These are phyloP conservation scores for Prochilodus magdalenae DNA, from an alignment of 2,113 vertebrate genomes.

Conservation along the genomic window DNA sequence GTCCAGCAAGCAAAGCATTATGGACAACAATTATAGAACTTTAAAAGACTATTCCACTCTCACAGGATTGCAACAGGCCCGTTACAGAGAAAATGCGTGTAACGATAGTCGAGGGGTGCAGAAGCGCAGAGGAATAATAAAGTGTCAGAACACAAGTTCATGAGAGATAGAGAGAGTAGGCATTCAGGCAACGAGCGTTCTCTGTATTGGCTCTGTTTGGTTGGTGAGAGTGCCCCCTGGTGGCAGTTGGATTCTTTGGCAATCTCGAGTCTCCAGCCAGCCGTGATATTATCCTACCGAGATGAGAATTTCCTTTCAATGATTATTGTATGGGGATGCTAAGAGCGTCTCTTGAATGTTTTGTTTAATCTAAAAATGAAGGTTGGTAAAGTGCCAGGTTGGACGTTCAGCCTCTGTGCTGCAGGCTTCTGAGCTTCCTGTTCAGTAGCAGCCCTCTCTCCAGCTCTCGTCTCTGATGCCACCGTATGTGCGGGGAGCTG, in stretches of 20 bases:
- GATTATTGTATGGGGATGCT: slow-evolving; percentile 70
- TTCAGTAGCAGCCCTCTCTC: slow-evolving; percentile 97
- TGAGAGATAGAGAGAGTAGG: slow-evolving; percentile 27
- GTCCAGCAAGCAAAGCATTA: slow-evolving; percentile 48
- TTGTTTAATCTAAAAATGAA: slow-evolving; percentile 67
- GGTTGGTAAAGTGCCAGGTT: slow-evolving; percentile 97
- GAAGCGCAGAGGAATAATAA: neutral
- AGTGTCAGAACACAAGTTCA: slow-evolving; percentile 7
- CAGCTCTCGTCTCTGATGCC: slow-evolving; percentile 91
- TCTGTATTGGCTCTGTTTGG: slow-evolving; percentile 43
- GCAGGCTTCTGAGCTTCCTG: slow-evolving; percentile 62
- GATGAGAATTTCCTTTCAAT: slow-evolving; percentile 45
- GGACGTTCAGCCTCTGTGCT: slow-evolving; percentile 78
- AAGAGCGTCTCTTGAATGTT: slow-evolving; percentile 58
- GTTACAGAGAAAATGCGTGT: slow-evolving; percentile 57
- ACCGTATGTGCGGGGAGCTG: slow-evolving; percentile 87
- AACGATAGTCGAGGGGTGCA: neutral
- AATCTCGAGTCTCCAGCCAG: slow-evolving; percentile 78
- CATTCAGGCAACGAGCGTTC: slow-evolving; percentile 40
- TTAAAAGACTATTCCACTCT: slow-evolving; percentile 59
- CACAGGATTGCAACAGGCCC: slow-evolving; percentile 68
- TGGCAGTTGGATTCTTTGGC: slow-evolving; percentile 89
- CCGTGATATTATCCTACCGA: slow-evolving; percentile 63
- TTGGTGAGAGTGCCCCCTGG: slow-evolving; percentile 54
- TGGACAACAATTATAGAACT: slow-evolving; percentile 54